Base-by-base conservation (phyloP, 2,113 vertebrate genomes). In the Taxidea taxus region DNA sequence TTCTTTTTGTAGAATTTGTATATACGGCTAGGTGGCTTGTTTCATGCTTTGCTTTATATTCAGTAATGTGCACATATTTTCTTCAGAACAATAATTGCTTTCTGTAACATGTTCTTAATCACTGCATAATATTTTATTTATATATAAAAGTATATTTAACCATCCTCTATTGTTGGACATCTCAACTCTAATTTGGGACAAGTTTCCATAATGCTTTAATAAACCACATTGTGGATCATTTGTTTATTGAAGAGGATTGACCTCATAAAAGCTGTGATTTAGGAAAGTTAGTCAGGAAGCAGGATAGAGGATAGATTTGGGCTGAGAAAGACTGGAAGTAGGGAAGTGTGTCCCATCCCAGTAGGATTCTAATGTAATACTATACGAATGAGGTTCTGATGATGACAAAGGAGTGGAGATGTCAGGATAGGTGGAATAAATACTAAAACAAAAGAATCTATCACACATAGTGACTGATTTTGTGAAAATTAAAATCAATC, bases 171-270 rank as follows among this genome's bases (percentile, higher is more conserved):
- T 44, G 5, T 77, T 92, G 58, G 27, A 54, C 21, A 54, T 66
- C n/a, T 94, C 10, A 6, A 34, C 2, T 62, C 29, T 80, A 70
- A 47, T 60, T 70, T 85, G 47, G 51, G 68, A 16, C 12, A 87
- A 15, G 64, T 87, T 84, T 94, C 89, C 18, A 68, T 90, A 72
- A 51, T 78, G 58, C 18, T 91, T 93, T 95, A 90, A 93, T 23
- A 85, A 31, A 49, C 78, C 68, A 87, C 15, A 49, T 25, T 70
- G 11, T 85, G 20, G n/a, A 88, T 42, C 37, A 70, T 42, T 64
- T 6, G 18, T 88, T 87, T 81, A 8, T 95, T 0, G 51, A 49
- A 68, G 34, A 95, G 10, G 4, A 84, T 2, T 56, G n/a, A 14
- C 27, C 39, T 96, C 42, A 64, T 25, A 77, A 93, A 78, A 51